Base-by-base conservation (phyloP, 2,797 vertebrate genomes). In the Miichthys miiuy region DNA sequence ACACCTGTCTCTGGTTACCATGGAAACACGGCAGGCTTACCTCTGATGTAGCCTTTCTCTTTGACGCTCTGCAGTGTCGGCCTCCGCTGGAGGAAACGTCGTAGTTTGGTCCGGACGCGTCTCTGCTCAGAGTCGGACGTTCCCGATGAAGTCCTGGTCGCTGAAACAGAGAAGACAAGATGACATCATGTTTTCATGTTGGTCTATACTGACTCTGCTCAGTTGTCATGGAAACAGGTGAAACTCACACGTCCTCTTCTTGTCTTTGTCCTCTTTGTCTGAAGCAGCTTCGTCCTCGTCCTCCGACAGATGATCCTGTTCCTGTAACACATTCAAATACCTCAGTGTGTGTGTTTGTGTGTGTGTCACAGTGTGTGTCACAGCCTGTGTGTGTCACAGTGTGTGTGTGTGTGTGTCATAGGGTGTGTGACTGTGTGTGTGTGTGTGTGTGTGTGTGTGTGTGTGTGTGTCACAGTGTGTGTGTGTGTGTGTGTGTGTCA, bases 41-140 rank as follows among this genome's bases (percentile, higher is more conserved):
- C 96, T 92, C 90, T 91, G 90, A 97, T 97, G 93, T 97, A 98
- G 62, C 97, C 97, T 68, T 89, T 94, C 65, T 98, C 97, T 2
- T 96, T 93, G 34, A 97, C 94, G 3, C 95, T 95, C 89, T 97
- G 96, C 86, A 97, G 85, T 0, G 97, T 97, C 0, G 97, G 97
- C 25, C 97, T 84, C 42, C 94, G 90, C 92, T 95, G 95, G 18
- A 98, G 94, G 90, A 98, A 97, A 48, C 95, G 96, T 42, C 91
- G 90, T 6, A 98, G 95, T 58, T 96, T 96, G 68, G 93, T 92
- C 89, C 16, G 81, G 84, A 93, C 88, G 8, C 77, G 87, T 14
- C 72, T 77, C 75, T 92, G 91, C 64, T 93, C 92, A 1, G 72
- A 90, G 27, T 97, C 96, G 0, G 58, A 57, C 0, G 62, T 20